Conservation (phyloP, 2,113 vertebrate genomes). For the Paradoxurus hermaphroditus region DNA sequence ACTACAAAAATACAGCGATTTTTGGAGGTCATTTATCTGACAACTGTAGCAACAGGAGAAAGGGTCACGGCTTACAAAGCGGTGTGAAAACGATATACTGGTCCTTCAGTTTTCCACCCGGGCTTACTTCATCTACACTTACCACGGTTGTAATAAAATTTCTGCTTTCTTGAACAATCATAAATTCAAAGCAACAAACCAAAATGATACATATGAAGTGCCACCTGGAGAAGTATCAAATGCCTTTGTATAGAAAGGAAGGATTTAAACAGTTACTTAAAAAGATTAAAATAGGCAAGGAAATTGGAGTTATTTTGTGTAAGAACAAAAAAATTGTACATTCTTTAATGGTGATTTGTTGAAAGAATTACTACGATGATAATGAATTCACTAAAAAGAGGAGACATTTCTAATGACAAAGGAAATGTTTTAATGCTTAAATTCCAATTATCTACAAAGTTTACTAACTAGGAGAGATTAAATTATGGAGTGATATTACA, state of each 20-base stretch:
- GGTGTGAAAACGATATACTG: background rate
- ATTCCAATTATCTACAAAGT: constrained; percentile 5
- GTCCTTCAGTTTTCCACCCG: background rate
- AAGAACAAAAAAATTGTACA: background rate
- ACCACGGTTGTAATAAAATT: background rate
- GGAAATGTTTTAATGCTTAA: background rate
- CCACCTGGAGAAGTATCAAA: background rate
- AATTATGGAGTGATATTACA: background rate
- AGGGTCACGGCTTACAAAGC: background rate
- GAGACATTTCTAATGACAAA: background rate
- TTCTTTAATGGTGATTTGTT: background rate
- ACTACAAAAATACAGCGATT: background rate
- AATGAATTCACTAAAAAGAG: background rate
- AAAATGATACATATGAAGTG: constrained; percentile 11
- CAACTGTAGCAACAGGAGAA: background rate
- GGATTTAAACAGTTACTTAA: background rate
- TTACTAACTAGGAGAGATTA: background rate
- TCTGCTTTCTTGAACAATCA: background rate
- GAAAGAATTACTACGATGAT: background rate
- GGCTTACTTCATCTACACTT: background rate
- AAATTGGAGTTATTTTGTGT: background rate
- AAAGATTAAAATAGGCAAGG: background rate
- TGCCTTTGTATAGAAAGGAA: constrained; percentile 10
- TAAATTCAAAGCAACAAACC: constrained; percentile 4
- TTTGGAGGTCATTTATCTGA: background rate